A percentile compares a stretch with the other conserved stretches of the same genome.
Conservation (phyloP, 1,140 invertebrate species). For the Drosophila suzukii region DNA sequence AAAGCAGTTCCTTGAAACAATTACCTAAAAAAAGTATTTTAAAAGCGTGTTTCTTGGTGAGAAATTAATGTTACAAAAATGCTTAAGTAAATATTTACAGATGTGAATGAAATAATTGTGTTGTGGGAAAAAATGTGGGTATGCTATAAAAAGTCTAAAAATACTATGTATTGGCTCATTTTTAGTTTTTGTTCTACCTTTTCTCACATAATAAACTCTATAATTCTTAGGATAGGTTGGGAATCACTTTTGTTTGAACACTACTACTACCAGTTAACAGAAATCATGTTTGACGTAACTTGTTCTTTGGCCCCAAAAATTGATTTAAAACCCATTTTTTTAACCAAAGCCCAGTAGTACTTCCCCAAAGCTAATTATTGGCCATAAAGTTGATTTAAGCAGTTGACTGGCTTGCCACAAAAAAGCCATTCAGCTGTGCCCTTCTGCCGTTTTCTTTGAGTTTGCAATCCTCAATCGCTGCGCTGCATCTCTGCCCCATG, state of each 20-base stretch:
- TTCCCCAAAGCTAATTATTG: slow-evolving; percentile 28
- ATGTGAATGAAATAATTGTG: too few relatives aligned
- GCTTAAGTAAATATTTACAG: too few relatives aligned
- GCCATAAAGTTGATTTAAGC: slow-evolving; percentile 26
- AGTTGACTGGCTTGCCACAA: slow-evolving; percentile 11
- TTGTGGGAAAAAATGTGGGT: background rate
- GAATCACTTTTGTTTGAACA: too few relatives aligned
- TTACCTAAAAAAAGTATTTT: background rate
- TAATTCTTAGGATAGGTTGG: too few relatives aligned
- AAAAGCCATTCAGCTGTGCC: slow-evolving; percentile 23
- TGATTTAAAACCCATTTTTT: background rate
- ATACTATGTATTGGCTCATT: background rate
- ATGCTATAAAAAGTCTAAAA: background rate
- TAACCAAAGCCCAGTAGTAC: background rate
- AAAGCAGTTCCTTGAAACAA: background rate
- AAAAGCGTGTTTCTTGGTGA: background rate
- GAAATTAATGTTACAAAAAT: background rate
- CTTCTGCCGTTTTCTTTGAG: slow-evolving; percentile 25
- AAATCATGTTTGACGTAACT: too few relatives aligned
- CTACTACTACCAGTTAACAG: too few relatives aligned
- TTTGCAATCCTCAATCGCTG: background rate
- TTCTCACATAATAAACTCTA: too few relatives aligned
- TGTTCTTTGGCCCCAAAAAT: background rate
- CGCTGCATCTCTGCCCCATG: slow-evolving; percentile 12
- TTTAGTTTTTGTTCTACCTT: too few relatives aligned